These are phyloP conservation scores for Hanleya hanleyi DNA, from an alignment of 2,888 invertebrate species.

Conservation along the genomic window DNA sequence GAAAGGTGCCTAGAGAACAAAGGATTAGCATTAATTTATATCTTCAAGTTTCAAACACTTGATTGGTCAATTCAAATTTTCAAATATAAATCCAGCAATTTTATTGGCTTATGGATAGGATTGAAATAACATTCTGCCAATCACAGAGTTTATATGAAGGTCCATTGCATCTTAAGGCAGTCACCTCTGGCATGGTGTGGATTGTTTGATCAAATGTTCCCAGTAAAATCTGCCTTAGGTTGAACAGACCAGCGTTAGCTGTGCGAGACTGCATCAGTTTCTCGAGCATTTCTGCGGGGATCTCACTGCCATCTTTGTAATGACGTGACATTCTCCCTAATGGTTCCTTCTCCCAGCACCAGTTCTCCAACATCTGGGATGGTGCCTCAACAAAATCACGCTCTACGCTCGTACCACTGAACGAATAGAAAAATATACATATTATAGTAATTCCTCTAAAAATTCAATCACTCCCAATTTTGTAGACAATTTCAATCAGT, in stretches of 20 bases:
- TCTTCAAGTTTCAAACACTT: no score
- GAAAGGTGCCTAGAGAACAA: no score
- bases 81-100: no score
- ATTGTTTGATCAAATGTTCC: slow-evolving; percentile 75
- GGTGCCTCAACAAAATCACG: slow-evolving; percentile 77
- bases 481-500: no score
- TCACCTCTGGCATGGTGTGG: slow-evolving; percentile 68
- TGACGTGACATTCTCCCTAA: slow-evolving; percentile 74
- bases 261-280: slow-evolving; percentile 72
- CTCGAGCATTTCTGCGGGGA: slow-evolving; percentile 74
- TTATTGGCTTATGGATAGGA: no score
- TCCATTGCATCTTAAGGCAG: not conserved
- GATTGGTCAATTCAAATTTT: no score
- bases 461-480: no score
- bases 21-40: no score
- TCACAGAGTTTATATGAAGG: no score
- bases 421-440: no score
- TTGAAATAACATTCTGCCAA: no score
- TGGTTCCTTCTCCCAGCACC: slow-evolving; percentile 76
- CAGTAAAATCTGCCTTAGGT: slow-evolving; percentile 74
- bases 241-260: slow-evolving; percentile 75
- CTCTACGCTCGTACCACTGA: slow-evolving; percentile 75
- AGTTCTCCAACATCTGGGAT: slow-evolving; percentile 77
- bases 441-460: no score
- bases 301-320: slow-evolving; percentile 68